Base-by-base conservation (phyloP, 1,140 invertebrate genomes). In the Brachionus calyciflorus region DNA sequence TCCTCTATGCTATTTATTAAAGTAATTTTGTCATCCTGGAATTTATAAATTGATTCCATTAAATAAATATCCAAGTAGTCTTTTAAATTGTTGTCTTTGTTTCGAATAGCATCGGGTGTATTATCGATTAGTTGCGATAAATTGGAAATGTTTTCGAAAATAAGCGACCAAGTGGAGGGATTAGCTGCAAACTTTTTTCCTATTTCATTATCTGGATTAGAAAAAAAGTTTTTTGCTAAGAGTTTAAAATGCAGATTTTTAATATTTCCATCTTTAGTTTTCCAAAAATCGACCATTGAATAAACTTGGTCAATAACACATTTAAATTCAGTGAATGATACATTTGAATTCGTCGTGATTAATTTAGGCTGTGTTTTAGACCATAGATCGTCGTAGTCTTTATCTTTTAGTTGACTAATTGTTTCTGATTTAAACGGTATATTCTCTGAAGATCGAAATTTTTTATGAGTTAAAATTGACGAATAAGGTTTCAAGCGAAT, bases 221-320 rank as follows among this genome's bases (percentile, higher is more conserved):
- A 65, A 65, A 65, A 46, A 12, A 41, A 30, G 0, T n/a, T 41
- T 2, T 65, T 41, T 0, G 44, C 1, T 19, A 65, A 65, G 0
- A 44, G 9, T 44, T 44, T 65, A 19, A 65, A 21, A 24, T 37
- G 60, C 19, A 24, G 26, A 21, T 26, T 65, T 44, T 46, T 65
- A 44, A 65, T 30, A 44, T 65, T 65, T 2, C 37, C 40, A 1
- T 65, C 60, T 46, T 37, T 44, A 19, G 12, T 14, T 44, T 65
- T 65, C 60, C 60, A 65, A 65, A 21, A 65, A 12, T 65, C 60
- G 33, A 65, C 14, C 33, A 65, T 21, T 24, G 44, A 17, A 44
- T 44, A 19, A 21, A 65, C 33, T 44, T 65, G 33, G 9, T 65
- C 40, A 14, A 65, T 46, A 10, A 65, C 12, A 9, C 6, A 24